Evolutionary conservation across 2,888 invertebrate species (phyloP).

Genomic region (Anaspis maculata): DNA sequence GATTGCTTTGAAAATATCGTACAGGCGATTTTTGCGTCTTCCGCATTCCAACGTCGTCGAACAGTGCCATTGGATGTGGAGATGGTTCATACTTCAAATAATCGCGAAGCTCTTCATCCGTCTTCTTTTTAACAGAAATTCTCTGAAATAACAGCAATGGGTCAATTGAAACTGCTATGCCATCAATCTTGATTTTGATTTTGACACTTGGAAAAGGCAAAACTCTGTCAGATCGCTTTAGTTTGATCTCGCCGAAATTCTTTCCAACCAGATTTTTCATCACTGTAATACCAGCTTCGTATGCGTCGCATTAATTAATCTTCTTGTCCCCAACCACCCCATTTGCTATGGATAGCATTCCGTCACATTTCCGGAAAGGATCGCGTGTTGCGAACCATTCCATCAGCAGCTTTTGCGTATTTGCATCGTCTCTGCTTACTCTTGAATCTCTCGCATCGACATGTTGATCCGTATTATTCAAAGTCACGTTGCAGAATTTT

Average conservation of each 20-base stretch:
- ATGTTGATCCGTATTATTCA: too few species aligned
- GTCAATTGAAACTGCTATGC: slow-evolving; percentile 4
- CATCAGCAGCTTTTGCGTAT: slow-evolving; percentile 22
- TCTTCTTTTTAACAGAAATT: slow-evolving; percentile 10
- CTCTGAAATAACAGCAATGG: slow-evolving; percentile 10
- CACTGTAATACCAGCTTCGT: slow-evolving; percentile 8
- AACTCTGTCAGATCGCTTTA: slow-evolving; percentile 9
- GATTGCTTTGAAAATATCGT: slow-evolving; percentile 4
- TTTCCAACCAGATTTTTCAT: slow-evolving; percentile 7
- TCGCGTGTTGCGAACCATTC: slow-evolving; percentile 10
- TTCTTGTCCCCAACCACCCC: slow-evolving; percentile 5
- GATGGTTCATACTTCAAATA: slow-evolving; percentile 1
- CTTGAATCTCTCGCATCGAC: slow-evolving; percentile 34
- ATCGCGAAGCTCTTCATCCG: not conserved
- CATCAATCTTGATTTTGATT: slow-evolving; percentile 7
- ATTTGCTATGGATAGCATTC: slow-evolving; percentile 4
- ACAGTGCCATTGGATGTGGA: slow-evolving; percentile 4
- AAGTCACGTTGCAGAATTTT: too few species aligned
- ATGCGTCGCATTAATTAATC: slow-evolving; percentile 10
- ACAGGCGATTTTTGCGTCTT: slow-evolving; percentile 13
- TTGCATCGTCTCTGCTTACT: slow-evolving; percentile 25
- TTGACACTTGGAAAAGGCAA: slow-evolving; percentile 7
- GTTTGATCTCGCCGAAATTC: slow-evolving; percentile 8
- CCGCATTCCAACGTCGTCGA: slow-evolving; percentile 12
- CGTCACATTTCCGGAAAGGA: slow-evolving; percentile 3